These are phyloP conservation scores for Lepilemur septentrionalis DNA, from an alignment of 2,797 vertebrate genomes.

Conservation along the genomic window DNA sequence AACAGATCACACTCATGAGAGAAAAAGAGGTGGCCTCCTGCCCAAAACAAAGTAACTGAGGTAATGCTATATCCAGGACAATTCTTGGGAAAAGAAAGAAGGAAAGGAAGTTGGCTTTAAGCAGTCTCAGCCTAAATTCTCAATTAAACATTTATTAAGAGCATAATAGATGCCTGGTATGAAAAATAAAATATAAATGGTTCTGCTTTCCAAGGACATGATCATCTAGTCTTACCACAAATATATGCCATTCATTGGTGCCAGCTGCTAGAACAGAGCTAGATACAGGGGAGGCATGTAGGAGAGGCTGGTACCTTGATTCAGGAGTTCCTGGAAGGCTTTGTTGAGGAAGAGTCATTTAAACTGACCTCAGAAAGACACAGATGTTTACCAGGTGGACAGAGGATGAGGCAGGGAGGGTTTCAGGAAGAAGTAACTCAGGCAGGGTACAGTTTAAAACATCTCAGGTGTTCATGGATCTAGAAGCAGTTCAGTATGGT, in stretches of 20 bases:
- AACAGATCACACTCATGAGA: neutral
- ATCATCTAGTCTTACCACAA: neutral
- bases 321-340: neutral
- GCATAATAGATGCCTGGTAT: neutral
- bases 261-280: neutral
- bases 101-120: neutral
- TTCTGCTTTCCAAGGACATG: neutral
- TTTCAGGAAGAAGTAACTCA: neutral
- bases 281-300: neutral
- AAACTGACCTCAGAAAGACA: neutral
- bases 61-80: neutral
- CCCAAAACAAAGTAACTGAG: neutral
- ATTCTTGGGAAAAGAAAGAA: neutral
- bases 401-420: neutral
- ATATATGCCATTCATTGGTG: neutral
- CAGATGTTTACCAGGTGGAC: neutral
- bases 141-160: constrained; percentile 31
- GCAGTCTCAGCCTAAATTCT: constrained; percentile 14
- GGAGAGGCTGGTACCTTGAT: neutral
- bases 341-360: neutral
- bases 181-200: neutral
- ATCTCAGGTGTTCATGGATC: neutral
- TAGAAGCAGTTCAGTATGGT: neutral
- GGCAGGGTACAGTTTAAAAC: neutral
- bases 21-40: neutral